Evolutionary conservation across 2,888 invertebrate genomes (phyloP), one percentile per base, ranked within the genome.

Genomic region (Acanthosepion esculentum): DNA sequence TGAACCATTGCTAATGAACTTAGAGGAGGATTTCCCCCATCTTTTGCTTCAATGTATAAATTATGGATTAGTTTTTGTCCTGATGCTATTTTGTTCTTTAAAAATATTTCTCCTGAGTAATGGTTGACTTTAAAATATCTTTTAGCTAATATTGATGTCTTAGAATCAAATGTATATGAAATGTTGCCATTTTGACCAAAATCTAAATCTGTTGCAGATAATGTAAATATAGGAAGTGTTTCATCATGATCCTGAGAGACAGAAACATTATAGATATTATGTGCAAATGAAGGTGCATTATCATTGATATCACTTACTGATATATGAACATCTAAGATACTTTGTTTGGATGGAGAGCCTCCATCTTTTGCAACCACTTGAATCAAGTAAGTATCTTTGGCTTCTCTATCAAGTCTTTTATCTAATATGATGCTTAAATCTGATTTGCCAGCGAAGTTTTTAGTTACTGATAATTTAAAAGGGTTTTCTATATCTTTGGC

Each of bases 261-360:
- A n/a, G 78, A n/a, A 33, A 78, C 78, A 78, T 78, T 78, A 12
- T 78, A 78, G 33, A 78, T n/a, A n/a, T n/a, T 78, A 2, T 78
- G n/a, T 1, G 78, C n/a, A n/a, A 78, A 78, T 2, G 33, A n/a
- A n/a, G 78, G 78, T n/a, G 78, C n/a, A 78, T 78, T 78, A 78
- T 78, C 78, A n/a, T 78, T 78, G 33, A 78, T 78, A n/a, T 78
- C 78, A n/a, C n/a, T 78, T n/a, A 78, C 78, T n/a, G 78, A 78
- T 3, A 78, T 78, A n/a, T 78, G 15, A 78, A 78, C 78, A n/a
- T 78, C 15, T n/a, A 78, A n/a, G 18, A 78, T 78, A 78, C n/a
- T n/a, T n/a, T 78, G n/a, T n/a, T 78, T 78, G 12, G 78, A 0
- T n/a, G 78, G 78, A 33, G 78, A n/a, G 20, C 78, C 78, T 78